phyloP scores from a whole-genome alignment of 2,888 invertebrate genomes.

The Limnephilus lunatus region DNA sequence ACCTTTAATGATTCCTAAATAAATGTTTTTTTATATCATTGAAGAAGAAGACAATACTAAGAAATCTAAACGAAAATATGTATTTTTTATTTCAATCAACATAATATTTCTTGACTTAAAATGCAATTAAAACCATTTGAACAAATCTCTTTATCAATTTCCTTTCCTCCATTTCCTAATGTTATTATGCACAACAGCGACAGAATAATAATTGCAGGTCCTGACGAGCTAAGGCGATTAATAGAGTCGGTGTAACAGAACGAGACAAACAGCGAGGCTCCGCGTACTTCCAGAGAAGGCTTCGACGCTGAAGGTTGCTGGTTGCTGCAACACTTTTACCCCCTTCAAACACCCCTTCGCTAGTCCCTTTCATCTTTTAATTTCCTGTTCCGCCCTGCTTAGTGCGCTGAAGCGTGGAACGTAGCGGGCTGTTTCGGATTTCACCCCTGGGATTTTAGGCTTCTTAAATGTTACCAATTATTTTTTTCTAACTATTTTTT shows the following conservation, averaged over 20 bases:
- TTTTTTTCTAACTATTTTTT: background rate
- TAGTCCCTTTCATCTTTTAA: conserved; percentile 66
- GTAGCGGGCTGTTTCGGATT: conserved; percentile 57
- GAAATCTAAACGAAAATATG: too few species aligned
- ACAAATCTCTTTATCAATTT: background rate
- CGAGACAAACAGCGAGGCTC: conserved; percentile 61
- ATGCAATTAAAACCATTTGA: background rate
- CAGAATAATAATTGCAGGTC: background rate
- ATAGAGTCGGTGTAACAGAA: conserved; percentile 58
- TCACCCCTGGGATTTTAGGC: conserved; percentile 7
- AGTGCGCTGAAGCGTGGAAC: conserved; percentile 63
- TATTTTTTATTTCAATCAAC: background rate
- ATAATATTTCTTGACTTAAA: background rate
- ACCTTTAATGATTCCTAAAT: background rate
- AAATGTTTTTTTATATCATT: background rate
- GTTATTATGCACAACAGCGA: background rate
- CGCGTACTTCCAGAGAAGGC: conserved; percentile 54
- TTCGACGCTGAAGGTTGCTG: background rate
- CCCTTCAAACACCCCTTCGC: conserved; percentile 50
- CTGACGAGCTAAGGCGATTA: conserved; percentile 59
- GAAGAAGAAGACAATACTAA: too few species aligned
- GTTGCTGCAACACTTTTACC: conserved; percentile 41
- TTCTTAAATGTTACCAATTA: background rate
- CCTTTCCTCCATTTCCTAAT: background rate
- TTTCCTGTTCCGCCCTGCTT: conserved; percentile 66